These are phyloP conservation scores for Burhinus oedicnemus DNA, from an alignment of 2,113 vertebrate species.

Conservation along the genomic window DNA sequence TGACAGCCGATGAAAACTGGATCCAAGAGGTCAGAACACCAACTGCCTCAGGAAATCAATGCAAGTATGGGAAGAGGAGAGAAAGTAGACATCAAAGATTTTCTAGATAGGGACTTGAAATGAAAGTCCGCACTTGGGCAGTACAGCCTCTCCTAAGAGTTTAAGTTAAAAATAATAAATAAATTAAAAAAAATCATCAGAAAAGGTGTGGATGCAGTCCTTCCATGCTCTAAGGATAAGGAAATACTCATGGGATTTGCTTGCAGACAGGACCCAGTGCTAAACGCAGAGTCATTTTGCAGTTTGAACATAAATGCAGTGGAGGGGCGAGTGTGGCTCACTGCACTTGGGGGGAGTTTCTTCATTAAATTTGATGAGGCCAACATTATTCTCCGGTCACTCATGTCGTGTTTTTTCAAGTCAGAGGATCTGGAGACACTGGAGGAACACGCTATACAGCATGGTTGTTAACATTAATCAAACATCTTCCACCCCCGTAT, in stretches of 20 bases:
- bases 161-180: not conserved
- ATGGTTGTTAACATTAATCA: not conserved
- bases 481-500: not conserved
- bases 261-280: not conserved
- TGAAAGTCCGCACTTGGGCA: not conserved
- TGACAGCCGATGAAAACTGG: conserved; percentile 70
- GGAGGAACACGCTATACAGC: not conserved
- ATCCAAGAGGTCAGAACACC: conserved; percentile 61
- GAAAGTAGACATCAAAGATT: not conserved
- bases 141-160: not conserved
- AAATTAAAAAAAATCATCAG: not conserved
- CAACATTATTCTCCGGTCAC: not conserved
- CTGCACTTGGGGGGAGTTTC: not conserved
- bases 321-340: not conserved
- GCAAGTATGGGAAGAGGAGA: conserved; percentile 13
- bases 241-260: not conserved
- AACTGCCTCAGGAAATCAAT: conserved; percentile 57
- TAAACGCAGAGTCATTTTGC: not conserved
- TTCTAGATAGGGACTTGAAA: not conserved
- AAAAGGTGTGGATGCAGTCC: not conserved
- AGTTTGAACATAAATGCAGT: not conserved
- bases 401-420: not conserved
- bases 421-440: not conserved
- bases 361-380: not conserved
- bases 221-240: not conserved